Base-by-base conservation (phyloP, 2,797 vertebrate species). In the Brachyrhaphis roseni region DNA sequence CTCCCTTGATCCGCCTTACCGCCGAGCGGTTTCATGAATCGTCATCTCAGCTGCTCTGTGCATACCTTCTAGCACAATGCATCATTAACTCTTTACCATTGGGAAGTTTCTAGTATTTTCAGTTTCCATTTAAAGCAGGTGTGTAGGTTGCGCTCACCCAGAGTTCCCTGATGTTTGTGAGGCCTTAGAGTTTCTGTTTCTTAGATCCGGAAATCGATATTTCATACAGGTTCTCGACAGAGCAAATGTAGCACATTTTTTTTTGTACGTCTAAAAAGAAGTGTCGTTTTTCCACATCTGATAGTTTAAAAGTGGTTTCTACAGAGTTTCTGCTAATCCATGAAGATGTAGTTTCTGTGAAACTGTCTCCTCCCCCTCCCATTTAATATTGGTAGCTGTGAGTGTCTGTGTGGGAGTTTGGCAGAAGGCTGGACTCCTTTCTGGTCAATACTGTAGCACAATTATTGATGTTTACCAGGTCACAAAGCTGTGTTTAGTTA, bases 331-430 rank as follows among this genome's bases (percentile, higher is more conserved):
- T 84, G 72, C 77, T 87, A 73, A 78, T 91, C 88, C 85, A 81
- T 85, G 55, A 89, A 89, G 77, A 89, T 89, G 88, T 95, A 95
- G 95, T 96, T 96, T 96, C 95, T 92, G 92, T 96, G 93, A 95
- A 96, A 95, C 93, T 93, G 89, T 93, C 71, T 47, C 18, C 1
- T 18, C 46, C 8, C 47, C 43, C 76, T 43, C 79, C 49, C 71
- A 51, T 82, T 41, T 81, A 36, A 68, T 84, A 80, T 53, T 64
- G 12, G 81, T 86, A 83, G 74, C 71, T 20, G 64, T 64, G 62
- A 36, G 62, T 41, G 64, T 66, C 34, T 68, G 78, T 66, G 72
- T 59, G 80, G 68, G 41, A 71, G 68, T 71, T 71, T 79, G 74
- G 66, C 75, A 57, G 72, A 66, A 75, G 66, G 66, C 81, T 66